Evolutionary conservation across 2,113 vertebrate genomes (phyloP).

Genomic region (Nibea albiflora): DNA sequence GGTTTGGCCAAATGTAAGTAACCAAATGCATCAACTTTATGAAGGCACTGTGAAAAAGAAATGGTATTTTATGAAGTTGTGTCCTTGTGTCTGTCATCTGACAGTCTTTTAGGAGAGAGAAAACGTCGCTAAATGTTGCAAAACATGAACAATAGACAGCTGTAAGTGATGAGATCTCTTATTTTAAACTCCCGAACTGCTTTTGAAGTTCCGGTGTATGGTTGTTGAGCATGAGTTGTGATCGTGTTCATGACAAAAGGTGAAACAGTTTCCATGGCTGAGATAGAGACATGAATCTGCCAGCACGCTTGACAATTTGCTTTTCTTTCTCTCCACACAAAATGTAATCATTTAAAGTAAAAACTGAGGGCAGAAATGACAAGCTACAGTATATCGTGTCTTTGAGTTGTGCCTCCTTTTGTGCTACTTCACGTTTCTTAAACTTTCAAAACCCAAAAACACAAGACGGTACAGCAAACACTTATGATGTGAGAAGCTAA

Average conservation of each 20-base stretch:
- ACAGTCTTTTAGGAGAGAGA: background rate
- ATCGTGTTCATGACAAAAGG: constrained; percentile 30
- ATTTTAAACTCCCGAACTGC: constrained; percentile 14
- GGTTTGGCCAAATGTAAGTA: constrained; percentile 79
- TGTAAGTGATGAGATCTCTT: constrained; percentile 10
- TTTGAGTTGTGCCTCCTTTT: constrained; percentile 50
- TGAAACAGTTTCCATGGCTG: constrained; percentile 15
- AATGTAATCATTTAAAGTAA: constrained; percentile 52
- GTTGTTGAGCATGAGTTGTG: constrained; percentile 26
- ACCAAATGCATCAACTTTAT: background rate
- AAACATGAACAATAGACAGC: background rate
- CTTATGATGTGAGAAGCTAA: constrained; percentile 54
- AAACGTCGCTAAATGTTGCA: constrained; percentile 12
- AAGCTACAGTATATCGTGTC: constrained; percentile 39
- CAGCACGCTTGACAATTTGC: constrained; percentile 24
- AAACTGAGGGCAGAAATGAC: constrained; percentile 55
- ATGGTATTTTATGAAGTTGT: background rate
- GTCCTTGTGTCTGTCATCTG: constrained; percentile 1
- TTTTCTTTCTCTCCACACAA: constrained; percentile 6
- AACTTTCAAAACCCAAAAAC: constrained; percentile 50
- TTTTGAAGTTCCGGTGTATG: constrained; percentile 25
- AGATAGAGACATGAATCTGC: constrained; percentile 52
- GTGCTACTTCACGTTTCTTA: constrained; percentile 59
- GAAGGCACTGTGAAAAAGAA: background rate
- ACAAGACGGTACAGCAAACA: constrained; percentile 27